These are phyloP conservation scores for Glandiceps talaboti DNA, from an alignment of 53 echinoderm and acorn worm species.

Conservation along the genomic window DNA sequence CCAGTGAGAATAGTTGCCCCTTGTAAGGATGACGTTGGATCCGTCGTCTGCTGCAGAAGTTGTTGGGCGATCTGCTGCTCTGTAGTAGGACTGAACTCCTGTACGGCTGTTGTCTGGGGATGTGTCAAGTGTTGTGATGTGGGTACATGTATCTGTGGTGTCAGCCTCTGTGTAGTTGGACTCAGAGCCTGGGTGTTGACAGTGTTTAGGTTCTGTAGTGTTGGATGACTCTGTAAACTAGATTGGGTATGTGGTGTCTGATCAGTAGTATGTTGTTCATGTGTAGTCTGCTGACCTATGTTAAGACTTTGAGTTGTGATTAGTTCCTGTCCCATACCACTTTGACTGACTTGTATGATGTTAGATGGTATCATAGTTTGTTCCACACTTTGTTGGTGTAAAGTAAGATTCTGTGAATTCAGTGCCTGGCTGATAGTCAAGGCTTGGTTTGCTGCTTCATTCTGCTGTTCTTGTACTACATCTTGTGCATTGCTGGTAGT, in stretches of 20 bases:
- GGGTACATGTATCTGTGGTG: not conserved
- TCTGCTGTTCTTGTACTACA: not conserved
- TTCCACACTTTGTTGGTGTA: not conserved
- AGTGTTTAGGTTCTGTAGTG: not conserved
- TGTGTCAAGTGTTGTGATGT: not conserved
- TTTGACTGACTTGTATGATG: not conserved
- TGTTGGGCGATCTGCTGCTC: not conserved
- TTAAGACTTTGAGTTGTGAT: not conserved
- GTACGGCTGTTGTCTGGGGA: not conserved
- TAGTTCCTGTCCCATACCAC: not conserved
- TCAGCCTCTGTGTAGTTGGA: not conserved
- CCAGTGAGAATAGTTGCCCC: not conserved
- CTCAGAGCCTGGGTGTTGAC: not conserved
- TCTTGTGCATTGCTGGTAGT: not conserved
- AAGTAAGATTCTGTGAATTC: not conserved
- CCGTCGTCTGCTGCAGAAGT: not conserved
- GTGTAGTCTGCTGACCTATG: not conserved
- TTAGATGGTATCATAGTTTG: not conserved
- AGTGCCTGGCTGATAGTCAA: not conserved
- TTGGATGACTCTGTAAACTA: not conserved
- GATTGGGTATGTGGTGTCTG: not conserved
- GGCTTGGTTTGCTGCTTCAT: slow-evolving; percentile 13
- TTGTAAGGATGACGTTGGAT: not conserved
- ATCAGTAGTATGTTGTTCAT: not conserved
- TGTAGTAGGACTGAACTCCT: not conserved